phyloP scores from a whole-genome alignment of 2,113 vertebrate species.

The Triplophysa rosa region DNA sequence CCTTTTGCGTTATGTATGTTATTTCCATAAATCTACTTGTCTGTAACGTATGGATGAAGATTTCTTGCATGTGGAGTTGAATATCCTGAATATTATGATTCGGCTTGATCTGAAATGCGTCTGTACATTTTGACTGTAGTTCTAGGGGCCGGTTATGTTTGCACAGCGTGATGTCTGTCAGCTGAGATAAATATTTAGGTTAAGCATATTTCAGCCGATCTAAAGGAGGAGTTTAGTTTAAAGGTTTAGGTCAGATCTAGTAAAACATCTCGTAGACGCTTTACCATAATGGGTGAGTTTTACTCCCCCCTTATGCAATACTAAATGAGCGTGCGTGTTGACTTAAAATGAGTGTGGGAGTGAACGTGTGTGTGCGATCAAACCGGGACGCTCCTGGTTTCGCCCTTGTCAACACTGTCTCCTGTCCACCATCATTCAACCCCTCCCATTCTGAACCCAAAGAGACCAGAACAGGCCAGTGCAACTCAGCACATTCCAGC shows the following conservation, averaged over 20 bases:
- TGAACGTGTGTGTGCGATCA: slow-evolving; percentile 49
- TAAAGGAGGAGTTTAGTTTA: slow-evolving; percentile 2
- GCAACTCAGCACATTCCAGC: slow-evolving; percentile 89
- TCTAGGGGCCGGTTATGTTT: background rate
- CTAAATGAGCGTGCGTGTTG: slow-evolving; percentile 14
- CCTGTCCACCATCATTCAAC: slow-evolving; percentile 86
- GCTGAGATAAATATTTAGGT: slow-evolving; percentile 36
- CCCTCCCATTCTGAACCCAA: slow-evolving; percentile 79
- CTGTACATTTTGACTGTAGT: background rate
- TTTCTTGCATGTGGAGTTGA: too few species aligned
- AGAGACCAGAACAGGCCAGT: slow-evolving; percentile 86
- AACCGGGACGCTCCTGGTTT: slow-evolving; percentile 73
- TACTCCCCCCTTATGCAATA: slow-evolving; percentile 19
- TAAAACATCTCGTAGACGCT: background rate
- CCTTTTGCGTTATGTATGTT: too few species aligned
- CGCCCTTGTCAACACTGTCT: slow-evolving; percentile 83
- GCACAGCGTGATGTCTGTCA: slow-evolving; percentile 8
- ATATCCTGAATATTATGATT: too few species aligned
- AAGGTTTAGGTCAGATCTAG: slow-evolving; percentile 19
- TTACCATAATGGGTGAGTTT: background rate
- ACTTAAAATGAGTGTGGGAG: slow-evolving; percentile 14
- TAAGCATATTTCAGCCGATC: slow-evolving; percentile 27
- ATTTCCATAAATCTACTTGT: too few species aligned
- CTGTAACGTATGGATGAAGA: too few species aligned
- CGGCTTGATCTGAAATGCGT: too few species aligned